Conservation (phyloP, 1,140 invertebrate species). For the Probaryconus sp. region DNA sequence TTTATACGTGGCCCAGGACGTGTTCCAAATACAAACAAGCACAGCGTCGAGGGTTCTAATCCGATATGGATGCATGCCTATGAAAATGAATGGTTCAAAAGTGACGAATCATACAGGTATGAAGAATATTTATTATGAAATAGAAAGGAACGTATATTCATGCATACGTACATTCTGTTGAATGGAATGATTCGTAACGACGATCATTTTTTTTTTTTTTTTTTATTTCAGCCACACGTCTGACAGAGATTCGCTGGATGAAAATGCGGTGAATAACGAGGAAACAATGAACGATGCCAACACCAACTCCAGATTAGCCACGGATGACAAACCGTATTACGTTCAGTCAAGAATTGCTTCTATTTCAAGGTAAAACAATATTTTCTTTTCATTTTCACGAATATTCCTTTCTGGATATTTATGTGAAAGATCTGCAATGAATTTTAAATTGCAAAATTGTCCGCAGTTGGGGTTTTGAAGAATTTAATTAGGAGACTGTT, state of each 20-base stretch:
- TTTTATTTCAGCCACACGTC: conserved; percentile 82
- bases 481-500: too few relatives aligned
- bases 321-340: conserved; percentile 82
- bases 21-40: conserved; percentile 96
- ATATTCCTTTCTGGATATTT: too few relatives aligned
- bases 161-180: conserved; percentile 1
- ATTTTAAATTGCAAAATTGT: too few relatives aligned
- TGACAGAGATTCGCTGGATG: conserved; percentile 91
- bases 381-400: background rate
- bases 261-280: conserved; percentile 87
- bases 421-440: too few relatives aligned
- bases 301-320: conserved; percentile 77
- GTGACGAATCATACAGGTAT: conserved; percentile 87
- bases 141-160: conserved; percentile 36
- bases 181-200: conserved; percentile 13
- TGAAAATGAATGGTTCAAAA: conserved; percentile 96
- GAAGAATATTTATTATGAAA: conserved; percentile 24
- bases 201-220: too few relatives aligned
- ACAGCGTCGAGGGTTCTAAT: conserved; percentile 95
- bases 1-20: conserved; percentile 84
- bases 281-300: conserved; percentile 79
- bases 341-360: conserved; percentile 79
- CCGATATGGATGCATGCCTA: conserved; percentile 97
- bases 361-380: conserved; percentile 71
- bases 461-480: too few relatives aligned